Percentiles rank a stretch among this genome's conserved stretches.
Evolutionary conservation across 1,140 invertebrate genomes (phyloP).

Genomic region (Apis florea): DNA sequence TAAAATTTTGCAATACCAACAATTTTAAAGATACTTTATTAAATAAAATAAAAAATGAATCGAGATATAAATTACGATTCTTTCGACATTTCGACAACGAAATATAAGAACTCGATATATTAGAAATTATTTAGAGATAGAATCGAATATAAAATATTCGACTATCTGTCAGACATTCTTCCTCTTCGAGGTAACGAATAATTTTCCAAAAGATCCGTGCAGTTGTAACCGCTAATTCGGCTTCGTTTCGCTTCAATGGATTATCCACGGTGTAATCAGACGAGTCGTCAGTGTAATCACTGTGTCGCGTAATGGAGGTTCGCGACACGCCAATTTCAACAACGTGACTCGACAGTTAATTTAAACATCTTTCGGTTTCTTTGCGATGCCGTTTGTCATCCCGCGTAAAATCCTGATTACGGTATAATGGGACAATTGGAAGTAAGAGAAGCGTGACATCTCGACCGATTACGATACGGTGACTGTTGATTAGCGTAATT

Average conservation of each 20-base stretch:
- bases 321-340: neutral
- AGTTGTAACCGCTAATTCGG: neutral
- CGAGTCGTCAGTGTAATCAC: conserved; percentile 28
- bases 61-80: no score
- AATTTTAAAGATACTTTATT: no score
- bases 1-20: no score
- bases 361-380: conserved; percentile 37
- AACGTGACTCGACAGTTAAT: conserved; percentile 49
- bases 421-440: conserved; percentile 43
- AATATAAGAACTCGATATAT: no score
- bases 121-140: neutral
- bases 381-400: conserved; percentile 5
- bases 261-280: conserved; percentile 19
- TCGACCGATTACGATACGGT: conserved; percentile 57
- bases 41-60: no score
- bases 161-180: neutral
- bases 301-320: conserved; percentile 8
- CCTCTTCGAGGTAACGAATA: neutral
- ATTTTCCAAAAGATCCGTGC: neutral
- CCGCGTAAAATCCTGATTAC: conserved; percentile 40
- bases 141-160: no score
- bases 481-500: conserved; percentile 65
- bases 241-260: conserved; percentile 3
- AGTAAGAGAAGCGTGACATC: conserved; percentile 22
- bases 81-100: no score